Percentiles rank a stretch among this genome's conserved stretches.
Conservation (phyloP, 2,113 vertebrate species). For the Myocastor coypus region DNA sequence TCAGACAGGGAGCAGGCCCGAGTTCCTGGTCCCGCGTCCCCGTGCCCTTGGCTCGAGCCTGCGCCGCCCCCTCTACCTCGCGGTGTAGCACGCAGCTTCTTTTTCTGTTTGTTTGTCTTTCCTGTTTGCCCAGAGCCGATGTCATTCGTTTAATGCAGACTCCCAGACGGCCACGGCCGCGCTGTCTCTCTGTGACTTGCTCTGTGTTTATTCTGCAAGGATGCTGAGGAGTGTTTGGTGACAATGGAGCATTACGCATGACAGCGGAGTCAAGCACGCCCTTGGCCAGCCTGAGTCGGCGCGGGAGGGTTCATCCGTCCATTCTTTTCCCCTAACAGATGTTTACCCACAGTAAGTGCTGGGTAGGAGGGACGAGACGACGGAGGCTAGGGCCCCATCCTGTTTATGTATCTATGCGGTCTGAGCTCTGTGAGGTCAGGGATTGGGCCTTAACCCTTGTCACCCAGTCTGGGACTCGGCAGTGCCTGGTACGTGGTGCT, state of each 20-base stretch:
- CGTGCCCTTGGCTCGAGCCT: rapidly evolving
- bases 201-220: neutral
- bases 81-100: rapidly evolving
- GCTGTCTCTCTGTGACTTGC: neutral
- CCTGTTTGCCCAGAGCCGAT: constrained; percentile 45
- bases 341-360: neutral
- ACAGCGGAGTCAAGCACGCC: constrained; percentile 14
- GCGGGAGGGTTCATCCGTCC: neutral
- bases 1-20: neutral
- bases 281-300: neutral
- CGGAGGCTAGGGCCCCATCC: neutral
- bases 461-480: neutral
- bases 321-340: neutral
- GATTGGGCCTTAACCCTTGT: neutral
- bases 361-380: neutral
- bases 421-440: neutral
- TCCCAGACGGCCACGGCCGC: neutral
- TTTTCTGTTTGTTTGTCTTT: constrained; percentile 55
- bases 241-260: neutral
- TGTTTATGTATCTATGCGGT: neutral
- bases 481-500: neutral
- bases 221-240: neutral
- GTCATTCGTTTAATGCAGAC: constrained; percentile 12
- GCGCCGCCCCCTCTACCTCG: rapidly evolving
- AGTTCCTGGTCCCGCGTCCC: constrained; percentile 15